Percentiles rank a stretch among this genome's conserved stretches.
phyloP scores from a whole-genome alignment of 2,888 invertebrate species.

The Gortyna flavago region DNA sequence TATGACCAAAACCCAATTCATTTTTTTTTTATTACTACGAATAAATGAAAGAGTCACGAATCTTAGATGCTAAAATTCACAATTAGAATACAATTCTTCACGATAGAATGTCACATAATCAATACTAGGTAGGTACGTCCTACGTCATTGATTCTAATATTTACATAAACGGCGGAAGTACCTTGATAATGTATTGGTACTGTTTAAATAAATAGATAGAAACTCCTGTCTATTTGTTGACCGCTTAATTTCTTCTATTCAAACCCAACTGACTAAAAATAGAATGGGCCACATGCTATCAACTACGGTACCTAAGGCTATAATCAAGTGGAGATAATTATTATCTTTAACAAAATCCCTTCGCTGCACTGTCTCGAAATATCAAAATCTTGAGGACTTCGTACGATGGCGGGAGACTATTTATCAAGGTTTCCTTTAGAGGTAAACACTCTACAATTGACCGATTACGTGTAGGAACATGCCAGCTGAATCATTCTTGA shows the following conservation, averaged over 20 bases:
- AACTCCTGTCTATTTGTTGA: neutral
- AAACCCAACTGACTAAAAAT: neutral
- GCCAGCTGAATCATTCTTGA: neutral
- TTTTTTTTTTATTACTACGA: neutral
- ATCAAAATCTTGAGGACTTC: no score
- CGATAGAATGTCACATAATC: slow-evolving; percentile 32
- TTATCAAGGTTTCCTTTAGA: neutral
- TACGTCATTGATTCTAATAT: slow-evolving; percentile 34
- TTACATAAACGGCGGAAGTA: slow-evolving; percentile 40
- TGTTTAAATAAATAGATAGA: slow-evolving; percentile 27
- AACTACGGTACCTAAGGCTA: neutral
- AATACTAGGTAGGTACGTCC: no score
- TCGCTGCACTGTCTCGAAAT: neutral
- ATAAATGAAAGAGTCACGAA: slow-evolving; percentile 22
- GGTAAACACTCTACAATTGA: slow-evolving; percentile 12
- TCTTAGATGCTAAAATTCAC: slow-evolving; percentile 37
- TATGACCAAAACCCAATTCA: no score
- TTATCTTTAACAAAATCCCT: neutral
- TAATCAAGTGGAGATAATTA: neutral
- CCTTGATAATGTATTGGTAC: slow-evolving; percentile 24
- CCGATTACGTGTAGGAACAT: slow-evolving; percentile 6
- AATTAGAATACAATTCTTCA: slow-evolving; percentile 20
- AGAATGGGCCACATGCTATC: neutral
- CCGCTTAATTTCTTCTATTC: neutral
- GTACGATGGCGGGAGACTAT: no score